Base-by-base conservation (phyloP, 2,888 invertebrate species). In the Hypselothyrea guttata region DNA sequence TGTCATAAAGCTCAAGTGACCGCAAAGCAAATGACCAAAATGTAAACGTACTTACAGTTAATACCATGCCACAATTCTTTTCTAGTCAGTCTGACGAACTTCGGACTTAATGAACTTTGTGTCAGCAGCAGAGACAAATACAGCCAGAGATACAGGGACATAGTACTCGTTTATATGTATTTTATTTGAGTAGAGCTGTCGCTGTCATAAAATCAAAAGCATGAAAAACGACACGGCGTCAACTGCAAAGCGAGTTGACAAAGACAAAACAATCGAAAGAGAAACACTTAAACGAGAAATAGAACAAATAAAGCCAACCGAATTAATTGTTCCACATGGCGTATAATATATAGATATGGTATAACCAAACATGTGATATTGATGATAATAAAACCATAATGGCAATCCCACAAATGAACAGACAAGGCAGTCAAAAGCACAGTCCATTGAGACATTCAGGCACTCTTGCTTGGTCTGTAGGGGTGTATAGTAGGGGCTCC, bases 341-440 rank as follows among this genome's bases (percentile, higher is more conserved):
- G 66, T 55, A 55, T 57, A 52, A 62, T 61, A 66, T 56, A 48
- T 30, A 33, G 38, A 48, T 54, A 48, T 47, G 11, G 38, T 7
- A 41, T 41, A 28, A 28, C 30, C 75, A 38, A 77, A 63, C 66
- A 86, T 79, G 76, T 64, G 73, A 76, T 79, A 84, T 84, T 86
- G 78, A 84, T 84, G 86, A 79, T 72, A 86, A 75, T 86, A 86
- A 86, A 79, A 75, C 65, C 86, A 84, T 81, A 81, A 76, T 84
- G 73, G 77, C 34, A 52, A 48, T 40, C 12, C 73, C 53, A 42
- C 62, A 81, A 58, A 62, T 57, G 62, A 62, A 52, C 51, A 41
- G 46, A 33, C 44, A 44, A 58, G 35, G 37, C 41, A 31, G 3
- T 34, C 11, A 27, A n/a, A n/a, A n/a, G n/a, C n/a, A n/a, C n/a